phyloP scores from a whole-genome alignment of 1,140 invertebrate species.

The Drepana arcuata region DNA sequence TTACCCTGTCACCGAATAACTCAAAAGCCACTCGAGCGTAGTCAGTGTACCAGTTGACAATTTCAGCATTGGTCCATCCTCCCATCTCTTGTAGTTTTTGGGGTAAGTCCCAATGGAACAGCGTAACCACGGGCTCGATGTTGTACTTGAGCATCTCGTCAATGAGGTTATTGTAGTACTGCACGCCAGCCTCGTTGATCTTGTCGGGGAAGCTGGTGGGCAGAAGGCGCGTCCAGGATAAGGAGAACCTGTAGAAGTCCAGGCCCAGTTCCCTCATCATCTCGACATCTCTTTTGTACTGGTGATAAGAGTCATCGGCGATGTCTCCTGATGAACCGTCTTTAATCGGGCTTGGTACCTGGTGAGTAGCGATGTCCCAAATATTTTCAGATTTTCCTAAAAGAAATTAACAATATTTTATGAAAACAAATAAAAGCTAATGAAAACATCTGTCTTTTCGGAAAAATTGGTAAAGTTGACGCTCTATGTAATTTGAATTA shows the following conservation, averaged over 20 bases:
- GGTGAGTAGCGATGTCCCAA: slow-evolving; percentile 32
- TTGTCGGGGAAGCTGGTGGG: slow-evolving; percentile 73
- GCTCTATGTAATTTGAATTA: too few species aligned
- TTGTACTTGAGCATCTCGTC: slow-evolving; percentile 70
- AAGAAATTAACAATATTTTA: not conserved
- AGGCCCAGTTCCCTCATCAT: slow-evolving; percentile 70
- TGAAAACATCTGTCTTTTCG: not conserved
- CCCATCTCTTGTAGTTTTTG: slow-evolving; percentile 75
- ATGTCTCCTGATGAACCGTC: slow-evolving; percentile 71
- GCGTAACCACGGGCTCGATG: slow-evolving; percentile 74
- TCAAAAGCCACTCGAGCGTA: slow-evolving; percentile 74
- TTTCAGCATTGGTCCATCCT: slow-evolving; percentile 76
- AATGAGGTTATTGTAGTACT: slow-evolving; percentile 76
- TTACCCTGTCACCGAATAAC: slow-evolving; percentile 76
- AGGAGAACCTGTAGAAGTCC: slow-evolving; percentile 76
- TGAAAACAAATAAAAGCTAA: not conserved
- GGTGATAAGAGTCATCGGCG: slow-evolving; percentile 48
- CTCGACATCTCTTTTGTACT: slow-evolving; percentile 68
- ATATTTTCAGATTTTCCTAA: slow-evolving; percentile 15
- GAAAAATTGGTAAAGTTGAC: too few species aligned
- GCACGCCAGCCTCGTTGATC: slow-evolving; percentile 73
- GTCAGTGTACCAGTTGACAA: slow-evolving; percentile 76
- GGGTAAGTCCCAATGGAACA: slow-evolving; percentile 80
- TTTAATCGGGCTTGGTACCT: slow-evolving; percentile 59
- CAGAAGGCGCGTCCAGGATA: slow-evolving; percentile 77